Evolutionary conservation across 37 sponge, comb jelly and placozoan species (phyloP), one percentile per base, ranked within the genome.

Genomic region (Bolinopsis microptera): DNA sequence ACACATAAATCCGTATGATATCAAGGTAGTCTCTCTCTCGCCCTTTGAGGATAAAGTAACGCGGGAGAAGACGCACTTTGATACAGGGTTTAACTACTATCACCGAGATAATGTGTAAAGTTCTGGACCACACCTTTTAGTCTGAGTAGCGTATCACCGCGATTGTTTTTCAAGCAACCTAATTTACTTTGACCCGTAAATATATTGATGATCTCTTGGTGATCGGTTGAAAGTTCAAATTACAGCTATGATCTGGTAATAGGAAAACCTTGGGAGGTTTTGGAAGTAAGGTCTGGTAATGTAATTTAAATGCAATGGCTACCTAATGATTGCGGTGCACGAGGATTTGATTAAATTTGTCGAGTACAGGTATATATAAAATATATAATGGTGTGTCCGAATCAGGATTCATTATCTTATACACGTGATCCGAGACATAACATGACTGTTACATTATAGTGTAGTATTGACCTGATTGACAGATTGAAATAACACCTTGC

Each of bases 401-500:
- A 48, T 48, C 9, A 13, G 61, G 61, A 48, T 5, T 13, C 9
- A 48, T 5, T 48, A 48, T 48, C 5, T 13, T 48, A 18, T 5
- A 18, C 61, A 48, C 61, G 61, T 48, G 61, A 48, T 13, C 5
- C 61, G 61, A 48, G 61, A 48, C 61, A 18, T 5, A 48, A 48
- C 61, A 48, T 18, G 61, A 48, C 61, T 48, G 61, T 48, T 48
- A 48, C 61, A 48, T 48, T 48, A 48, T 13, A 48, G 61, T 48
- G 61, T 48, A 48, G 61, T 48, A 48, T 13, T 48, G 13, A 13
- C 61, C 61, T 72, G 75, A 72, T 72, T 72, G 75, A 72, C 75
- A 72, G 75, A 72, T 72, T 72, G 75, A 28, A 28, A n/a, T 72
- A 72, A 72, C 75, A 72, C 75, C 75, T 72, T 72, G 31, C 75